Evolutionary conservation across 1,140 invertebrate species (phyloP).

Genomic region (Caligus rogercresseyi): DNA sequence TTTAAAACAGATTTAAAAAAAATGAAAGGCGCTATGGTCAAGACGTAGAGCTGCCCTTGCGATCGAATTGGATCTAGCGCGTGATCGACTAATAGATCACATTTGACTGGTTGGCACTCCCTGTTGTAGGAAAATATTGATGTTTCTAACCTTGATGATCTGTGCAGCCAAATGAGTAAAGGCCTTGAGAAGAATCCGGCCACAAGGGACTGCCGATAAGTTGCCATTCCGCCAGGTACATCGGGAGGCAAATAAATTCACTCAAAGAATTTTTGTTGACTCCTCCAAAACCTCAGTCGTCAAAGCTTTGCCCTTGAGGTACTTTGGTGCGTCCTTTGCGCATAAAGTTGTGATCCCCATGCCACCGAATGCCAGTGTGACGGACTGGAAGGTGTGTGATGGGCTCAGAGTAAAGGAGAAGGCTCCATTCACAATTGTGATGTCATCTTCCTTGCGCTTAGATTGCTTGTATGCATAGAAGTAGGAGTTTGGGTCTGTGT

Average conservation of each 20-base stretch:
- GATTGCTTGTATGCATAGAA: slow-evolving; percentile 68
- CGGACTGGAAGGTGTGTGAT: neutral
- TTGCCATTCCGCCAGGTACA: slow-evolving; percentile 76
- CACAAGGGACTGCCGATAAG: slow-evolving; percentile 58
- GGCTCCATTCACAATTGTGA: slow-evolving; percentile 79
- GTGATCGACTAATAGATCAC: too few relatives aligned
- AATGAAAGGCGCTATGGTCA: too few relatives aligned
- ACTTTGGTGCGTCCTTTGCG: slow-evolving; percentile 44
- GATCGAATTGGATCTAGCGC: too few relatives aligned
- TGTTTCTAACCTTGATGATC: neutral
- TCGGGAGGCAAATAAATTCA: slow-evolving; percentile 55
- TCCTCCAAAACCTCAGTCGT: slow-evolving; percentile 44
- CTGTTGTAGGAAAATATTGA: neutral
- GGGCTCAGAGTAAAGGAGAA: slow-evolving; percentile 37
- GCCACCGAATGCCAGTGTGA: slow-evolving; percentile 58
- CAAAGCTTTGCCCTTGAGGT: slow-evolving; percentile 40
- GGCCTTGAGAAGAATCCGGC: slow-evolving; percentile 32
- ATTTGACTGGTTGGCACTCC: too few relatives aligned
- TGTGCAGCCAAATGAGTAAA: slow-evolving; percentile 6
- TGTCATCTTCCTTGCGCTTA: slow-evolving; percentile 75
- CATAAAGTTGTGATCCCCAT: slow-evolving; percentile 72
- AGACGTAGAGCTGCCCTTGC: too few relatives aligned
- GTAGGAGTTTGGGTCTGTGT: slow-evolving; percentile 25
- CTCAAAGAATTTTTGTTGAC: slow-evolving; percentile 40
- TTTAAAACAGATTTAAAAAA: too few relatives aligned